Conservation (phyloP, 2,888 invertebrate species). For the Lypha dubia region DNA sequence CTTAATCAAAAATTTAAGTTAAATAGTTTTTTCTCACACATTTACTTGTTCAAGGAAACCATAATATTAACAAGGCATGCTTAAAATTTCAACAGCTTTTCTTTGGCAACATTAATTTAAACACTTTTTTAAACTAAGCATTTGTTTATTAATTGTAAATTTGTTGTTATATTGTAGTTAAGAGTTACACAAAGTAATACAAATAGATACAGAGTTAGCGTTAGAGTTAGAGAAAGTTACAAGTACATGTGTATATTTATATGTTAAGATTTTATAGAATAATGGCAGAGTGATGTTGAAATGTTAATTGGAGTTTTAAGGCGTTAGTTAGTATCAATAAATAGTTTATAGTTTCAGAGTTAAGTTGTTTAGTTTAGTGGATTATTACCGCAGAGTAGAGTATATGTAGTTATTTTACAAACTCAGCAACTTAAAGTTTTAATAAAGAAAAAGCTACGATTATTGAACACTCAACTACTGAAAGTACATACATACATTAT, state of each 20-base stretch:
- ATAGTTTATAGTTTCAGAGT: constrained; percentile 27
- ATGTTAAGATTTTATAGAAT: too few relatives aligned
- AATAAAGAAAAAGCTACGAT: constrained; percentile 40
- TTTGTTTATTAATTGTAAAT: constrained; percentile 39
- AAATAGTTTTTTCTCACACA: background rate
- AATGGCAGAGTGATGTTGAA: constrained; percentile 57
- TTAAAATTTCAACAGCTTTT: constrained; percentile 23
- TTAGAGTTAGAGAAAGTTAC: constrained; percentile 31
- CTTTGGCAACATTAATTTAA: constrained; percentile 14
- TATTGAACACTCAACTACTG: constrained; percentile 57
- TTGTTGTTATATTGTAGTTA: constrained; percentile 9
- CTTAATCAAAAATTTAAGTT: constrained; percentile 25
- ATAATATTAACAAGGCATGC: constrained; percentile 48
- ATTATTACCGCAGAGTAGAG: constrained; percentile 37
- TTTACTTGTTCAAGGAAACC: constrained; percentile 13
- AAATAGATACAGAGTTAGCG: constrained; percentile 8
- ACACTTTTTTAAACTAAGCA: constrained; percentile 60
- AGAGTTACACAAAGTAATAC: constrained; percentile 27
- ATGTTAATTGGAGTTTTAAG: constrained; percentile 51
- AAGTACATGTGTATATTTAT: background rate
- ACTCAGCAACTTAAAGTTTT: constrained; percentile 61
- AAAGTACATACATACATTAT: constrained; percentile 16
- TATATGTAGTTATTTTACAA: background rate
- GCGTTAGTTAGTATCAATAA: constrained; percentile 40
- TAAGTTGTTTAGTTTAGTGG: constrained; percentile 49